Percentiles rank a stretch among this genome's conserved stretches.
phyloP scores from a whole-genome alignment of 1,140 invertebrate species.

The Calosoma granatense region DNA sequence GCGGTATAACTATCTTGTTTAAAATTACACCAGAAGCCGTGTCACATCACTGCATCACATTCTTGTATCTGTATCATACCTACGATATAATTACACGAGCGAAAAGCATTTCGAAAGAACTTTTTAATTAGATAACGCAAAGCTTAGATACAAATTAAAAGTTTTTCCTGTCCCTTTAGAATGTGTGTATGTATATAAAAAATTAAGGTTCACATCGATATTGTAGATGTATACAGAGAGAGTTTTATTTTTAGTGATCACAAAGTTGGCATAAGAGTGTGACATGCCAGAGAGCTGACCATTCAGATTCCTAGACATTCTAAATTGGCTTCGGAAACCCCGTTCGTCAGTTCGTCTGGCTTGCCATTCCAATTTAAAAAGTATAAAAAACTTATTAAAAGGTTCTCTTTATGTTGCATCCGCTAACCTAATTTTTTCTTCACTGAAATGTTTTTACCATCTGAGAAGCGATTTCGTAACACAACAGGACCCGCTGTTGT shows the following conservation, averaged over 20 bases:
- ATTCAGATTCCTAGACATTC: neutral
- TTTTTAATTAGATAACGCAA: neutral
- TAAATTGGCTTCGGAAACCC: neutral
- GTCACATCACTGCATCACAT: too few relatives aligned
- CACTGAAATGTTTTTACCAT: neutral
- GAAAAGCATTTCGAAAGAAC: neutral
- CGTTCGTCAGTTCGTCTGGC: neutral
- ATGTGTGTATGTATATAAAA: neutral
- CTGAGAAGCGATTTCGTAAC: neutral
- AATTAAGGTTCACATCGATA: neutral
- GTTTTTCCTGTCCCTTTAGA: neutral
- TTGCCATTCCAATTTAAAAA: slow-evolving; percentile 3
- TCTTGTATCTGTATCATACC: too few relatives aligned
- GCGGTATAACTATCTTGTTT: too few relatives aligned
- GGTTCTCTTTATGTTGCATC: slow-evolving; percentile 2
- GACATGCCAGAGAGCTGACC: neutral
- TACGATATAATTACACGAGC: too few relatives aligned
- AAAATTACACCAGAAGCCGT: too few relatives aligned
- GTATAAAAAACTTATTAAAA: slow-evolving; percentile 3
- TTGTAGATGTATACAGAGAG: neutral
- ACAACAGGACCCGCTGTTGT: neutral
- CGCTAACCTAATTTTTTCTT: slow-evolving; percentile 3
- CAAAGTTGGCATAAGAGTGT: neutral
- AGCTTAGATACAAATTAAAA: neutral
- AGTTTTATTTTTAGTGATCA: neutral